Evolutionary conservation across 2,113 vertebrate genomes (phyloP), one percentile per base, ranked within the genome.

Genomic region (Myrmecophaga tridactyla): DNA sequence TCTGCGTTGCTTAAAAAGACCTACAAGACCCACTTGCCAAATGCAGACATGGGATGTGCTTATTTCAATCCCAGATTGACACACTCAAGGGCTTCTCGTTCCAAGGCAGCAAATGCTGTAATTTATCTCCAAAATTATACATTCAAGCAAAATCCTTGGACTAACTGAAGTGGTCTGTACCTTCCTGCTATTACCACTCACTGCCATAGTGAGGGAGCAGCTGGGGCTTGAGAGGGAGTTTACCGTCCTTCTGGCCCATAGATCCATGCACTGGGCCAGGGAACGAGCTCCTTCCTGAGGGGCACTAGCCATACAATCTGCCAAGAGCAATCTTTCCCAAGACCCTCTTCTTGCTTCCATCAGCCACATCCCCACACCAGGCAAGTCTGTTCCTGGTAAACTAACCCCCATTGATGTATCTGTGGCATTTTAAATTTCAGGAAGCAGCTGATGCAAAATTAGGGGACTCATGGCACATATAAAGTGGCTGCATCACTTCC

Each of bases 381-480:
- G 31, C 46, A 51, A 56, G 41, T 27, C 60, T 60, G 48, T 62
- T 81, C 34, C 39, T 0, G 0, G 41, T 12, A 60, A 3, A 58
- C 73, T 23, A 81, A 89, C 29, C 43, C 48, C 15, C 6, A 51
- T 63, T 31, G 15, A 7, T 6, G 25, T 80, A 39, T 75, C 69
- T 80, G 70, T 6, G 70, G 14, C 20, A 9, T 63, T 85, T 65
- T 70, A 53, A 75, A 63, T 78, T 65, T 69, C 72, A 76, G 58
- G 86, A 88, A 85, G 27, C 70, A 70, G 48, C 58, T 78, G 51
- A 31, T 60, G 48, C 34, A 72, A 48, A 58, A 77, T 86, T 70
- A 29, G 43, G 84, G 46, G 43, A 11, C 48, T 46, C 83, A 8
- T 2, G 34, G 72, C 67, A 6, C 69, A 36, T 17, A 41, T 46